Evolutionary conservation across 2,888 invertebrate species (phyloP).

Genomic region (Epirrita christyi): DNA sequence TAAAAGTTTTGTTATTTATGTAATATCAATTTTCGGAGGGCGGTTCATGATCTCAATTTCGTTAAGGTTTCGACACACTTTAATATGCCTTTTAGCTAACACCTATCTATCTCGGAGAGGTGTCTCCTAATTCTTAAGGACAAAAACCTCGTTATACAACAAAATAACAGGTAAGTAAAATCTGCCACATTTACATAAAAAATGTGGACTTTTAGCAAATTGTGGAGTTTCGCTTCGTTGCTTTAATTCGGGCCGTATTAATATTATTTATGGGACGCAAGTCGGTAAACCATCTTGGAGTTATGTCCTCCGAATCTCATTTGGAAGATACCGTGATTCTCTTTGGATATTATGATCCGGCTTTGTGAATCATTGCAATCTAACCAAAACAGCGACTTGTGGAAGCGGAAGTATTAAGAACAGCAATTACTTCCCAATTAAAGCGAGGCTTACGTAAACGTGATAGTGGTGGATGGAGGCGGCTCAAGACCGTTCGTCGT

Average conservation of each 20-base stretch:
- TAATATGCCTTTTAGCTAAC: neutral
- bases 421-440: too few relatives aligned
- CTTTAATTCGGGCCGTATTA: slow-evolving; percentile 59
- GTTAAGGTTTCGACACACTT: neutral
- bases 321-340: neutral
- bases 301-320: slow-evolving; percentile 12
- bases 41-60: too few relatives aligned
- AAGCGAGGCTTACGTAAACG: too few relatives aligned
- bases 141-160: slow-evolving; percentile 18
- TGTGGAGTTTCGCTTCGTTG: slow-evolving; percentile 56
- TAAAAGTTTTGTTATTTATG: too few relatives aligned
- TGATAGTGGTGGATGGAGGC: too few relatives aligned
- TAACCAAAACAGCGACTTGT: too few relatives aligned
- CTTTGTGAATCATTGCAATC: too few relatives aligned
- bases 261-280: slow-evolving; percentile 53
- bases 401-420: too few relatives aligned
- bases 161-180: slow-evolving; percentile 41
- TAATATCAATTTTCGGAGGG: too few relatives aligned
- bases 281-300: slow-evolving; percentile 8
- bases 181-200: slow-evolving; percentile 57
- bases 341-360: too few relatives aligned
- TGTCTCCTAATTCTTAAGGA: slow-evolving; percentile 9
- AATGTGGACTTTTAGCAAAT: slow-evolving; percentile 62
- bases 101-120: slow-evolving; percentile 6
- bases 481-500: too few relatives aligned